Evolutionary conservation across 2,888 invertebrate genomes (phyloP).

Genomic region (Caenorhabditis sp.): DNA sequence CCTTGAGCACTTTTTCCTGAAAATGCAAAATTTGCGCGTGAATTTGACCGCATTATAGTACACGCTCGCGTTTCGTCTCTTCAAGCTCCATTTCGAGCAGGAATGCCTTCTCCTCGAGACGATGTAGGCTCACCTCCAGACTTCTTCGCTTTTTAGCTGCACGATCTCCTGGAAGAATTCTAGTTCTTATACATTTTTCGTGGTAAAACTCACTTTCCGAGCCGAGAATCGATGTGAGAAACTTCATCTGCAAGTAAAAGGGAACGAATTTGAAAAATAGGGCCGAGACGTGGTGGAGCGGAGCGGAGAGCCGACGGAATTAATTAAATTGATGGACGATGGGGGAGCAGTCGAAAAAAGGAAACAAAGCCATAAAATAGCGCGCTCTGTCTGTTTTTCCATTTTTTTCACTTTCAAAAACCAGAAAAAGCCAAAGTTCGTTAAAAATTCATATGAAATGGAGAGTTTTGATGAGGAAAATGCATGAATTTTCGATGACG

Average conservation of each 20-base stretch:
- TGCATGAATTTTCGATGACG: neutral
- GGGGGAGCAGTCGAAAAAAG: neutral
- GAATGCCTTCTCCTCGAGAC: constrained; percentile 46
- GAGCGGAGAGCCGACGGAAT: constrained; percentile 20
- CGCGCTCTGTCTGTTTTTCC: neutral
- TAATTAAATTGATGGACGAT: constrained; percentile 50
- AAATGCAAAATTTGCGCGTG: neutral
- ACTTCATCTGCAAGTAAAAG: constrained; percentile 33
- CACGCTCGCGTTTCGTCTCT: constrained; percentile 32
- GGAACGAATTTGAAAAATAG: neutral
- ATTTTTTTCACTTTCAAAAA: neutral
- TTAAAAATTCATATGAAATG: constrained; percentile 21
- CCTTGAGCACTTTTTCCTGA: constrained; percentile 43
- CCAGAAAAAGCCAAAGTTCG: constrained; percentile 12
- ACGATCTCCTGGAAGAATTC: constrained; percentile 43
- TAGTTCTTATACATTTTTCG: too few relatives aligned
- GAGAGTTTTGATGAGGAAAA: constrained; percentile 26
- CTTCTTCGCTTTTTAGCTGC: constrained; percentile 39
- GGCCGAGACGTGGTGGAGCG: neutral
- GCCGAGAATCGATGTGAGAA: constrained; percentile 44
- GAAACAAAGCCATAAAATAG: constrained; percentile 35
- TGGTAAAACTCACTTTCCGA: constrained; percentile 35
- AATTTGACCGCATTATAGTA: constrained; percentile 1
- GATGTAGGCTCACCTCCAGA: constrained; percentile 44
- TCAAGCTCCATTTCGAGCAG: constrained; percentile 55